Conservation (phyloP, 2,888 invertebrate genomes). For the Onthophagus sagittarius region DNA sequence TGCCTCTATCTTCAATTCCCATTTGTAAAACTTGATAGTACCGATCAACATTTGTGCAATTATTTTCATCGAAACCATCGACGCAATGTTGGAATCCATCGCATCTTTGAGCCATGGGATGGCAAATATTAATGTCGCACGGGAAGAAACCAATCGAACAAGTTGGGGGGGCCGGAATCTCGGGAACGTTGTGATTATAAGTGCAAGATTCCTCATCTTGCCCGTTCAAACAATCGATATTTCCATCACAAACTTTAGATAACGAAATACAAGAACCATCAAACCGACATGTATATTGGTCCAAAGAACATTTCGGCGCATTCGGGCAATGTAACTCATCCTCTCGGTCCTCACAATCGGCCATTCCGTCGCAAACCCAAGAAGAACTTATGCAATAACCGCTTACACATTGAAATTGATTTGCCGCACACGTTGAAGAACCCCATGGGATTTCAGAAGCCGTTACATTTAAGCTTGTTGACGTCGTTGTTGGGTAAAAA, state of each 20-base stretch:
- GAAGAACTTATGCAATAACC: slow-evolving; percentile 59
- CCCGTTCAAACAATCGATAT: slow-evolving; percentile 56
- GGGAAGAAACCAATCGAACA: slow-evolving; percentile 54
- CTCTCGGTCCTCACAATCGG: slow-evolving; percentile 58
- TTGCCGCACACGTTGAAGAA: slow-evolving; percentile 49
- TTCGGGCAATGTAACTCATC: slow-evolving; percentile 55
- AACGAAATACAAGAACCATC: slow-evolving; percentile 60
- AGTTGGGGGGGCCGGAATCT: slow-evolving; percentile 47
- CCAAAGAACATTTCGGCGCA: slow-evolving; percentile 41
- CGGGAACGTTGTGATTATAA: slow-evolving; percentile 38
- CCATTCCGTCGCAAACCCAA: slow-evolving; percentile 60
- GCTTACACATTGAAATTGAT: slow-evolving; percentile 56
- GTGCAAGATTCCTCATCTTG: slow-evolving; percentile 50
- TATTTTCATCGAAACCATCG: slow-evolving; percentile 70
- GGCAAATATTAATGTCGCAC: slow-evolving; percentile 60
- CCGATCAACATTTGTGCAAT: slow-evolving; percentile 54
- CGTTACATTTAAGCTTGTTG: slow-evolving; percentile 21
- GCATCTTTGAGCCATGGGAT: slow-evolving; percentile 60
- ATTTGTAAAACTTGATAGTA: slow-evolving; percentile 53
- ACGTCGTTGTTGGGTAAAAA: slow-evolving; percentile 19
- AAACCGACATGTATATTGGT: slow-evolving; percentile 58
- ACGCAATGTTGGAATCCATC: slow-evolving; percentile 67
- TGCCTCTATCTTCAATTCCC: slow-evolving; percentile 59
- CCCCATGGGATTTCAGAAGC: slow-evolving; percentile 33
- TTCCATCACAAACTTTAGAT: slow-evolving; percentile 52